These are phyloP conservation scores for Zeugodacus cucurbitae DNA, from an alignment of 1,140 invertebrate species.

Conservation along the genomic window DNA sequence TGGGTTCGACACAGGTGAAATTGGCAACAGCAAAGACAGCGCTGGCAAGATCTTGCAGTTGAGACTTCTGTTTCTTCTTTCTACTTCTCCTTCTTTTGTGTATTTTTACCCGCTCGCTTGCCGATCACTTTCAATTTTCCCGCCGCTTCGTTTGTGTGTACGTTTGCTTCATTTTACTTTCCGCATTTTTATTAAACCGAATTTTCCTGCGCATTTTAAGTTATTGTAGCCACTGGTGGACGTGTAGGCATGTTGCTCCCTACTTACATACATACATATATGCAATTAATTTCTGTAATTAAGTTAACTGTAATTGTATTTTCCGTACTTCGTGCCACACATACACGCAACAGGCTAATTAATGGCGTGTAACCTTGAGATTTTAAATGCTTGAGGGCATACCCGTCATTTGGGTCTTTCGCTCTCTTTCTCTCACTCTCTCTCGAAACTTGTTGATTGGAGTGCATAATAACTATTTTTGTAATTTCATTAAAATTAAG, in stretches of 20 bases:
- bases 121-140: not conserved
- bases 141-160: not conserved
- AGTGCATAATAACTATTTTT: too few relatives aligned
- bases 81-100: not conserved
- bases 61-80: not conserved
- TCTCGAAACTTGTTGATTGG: too few relatives aligned
- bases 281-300: not conserved
- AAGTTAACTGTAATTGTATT: not conserved
- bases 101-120: not conserved
- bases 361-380: not conserved
- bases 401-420: too few relatives aligned
- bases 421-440: too few relatives aligned
- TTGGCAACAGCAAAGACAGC: not conserved
- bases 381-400: too few relatives aligned
- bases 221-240: not conserved
- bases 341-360: not conserved
- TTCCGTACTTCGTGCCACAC: not conserved
- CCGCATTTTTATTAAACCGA: not conserved
- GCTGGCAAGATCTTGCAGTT: not conserved
- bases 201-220: not conserved
- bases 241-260: not conserved
- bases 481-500: too few relatives aligned
- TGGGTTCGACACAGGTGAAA: not conserved
- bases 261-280: not conserved
- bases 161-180: not conserved